Conservation (phyloP, 2,113 vertebrate species). For the Pelvicachromis taeniatus region DNA sequence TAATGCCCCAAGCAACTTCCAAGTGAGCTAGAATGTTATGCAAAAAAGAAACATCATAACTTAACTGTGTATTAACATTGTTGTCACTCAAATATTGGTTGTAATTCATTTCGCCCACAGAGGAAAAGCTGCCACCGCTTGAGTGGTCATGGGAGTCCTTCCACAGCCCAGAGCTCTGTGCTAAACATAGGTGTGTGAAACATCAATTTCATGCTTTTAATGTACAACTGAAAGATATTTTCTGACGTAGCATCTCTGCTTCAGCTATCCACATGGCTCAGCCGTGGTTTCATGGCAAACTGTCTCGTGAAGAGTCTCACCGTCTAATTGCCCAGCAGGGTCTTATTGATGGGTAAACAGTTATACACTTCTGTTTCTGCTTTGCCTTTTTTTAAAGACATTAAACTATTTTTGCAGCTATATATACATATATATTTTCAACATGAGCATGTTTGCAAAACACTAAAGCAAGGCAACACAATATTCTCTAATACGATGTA, state of each 20-base stretch:
- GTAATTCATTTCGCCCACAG: slow-evolving; percentile 66
- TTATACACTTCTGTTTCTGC: background rate
- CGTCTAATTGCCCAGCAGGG: slow-evolving; percentile 90
- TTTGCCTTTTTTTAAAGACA: background rate
- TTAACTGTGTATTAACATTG: background rate
- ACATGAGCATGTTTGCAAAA: background rate
- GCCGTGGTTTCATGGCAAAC: slow-evolving; percentile 94
- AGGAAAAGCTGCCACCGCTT: slow-evolving; percentile 90
- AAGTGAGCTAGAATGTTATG: background rate
- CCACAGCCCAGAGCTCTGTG: slow-evolving; percentile 75
- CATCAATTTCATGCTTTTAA: background rate
- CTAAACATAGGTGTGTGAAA: slow-evolving; percentile 79
- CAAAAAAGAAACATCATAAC: background rate
- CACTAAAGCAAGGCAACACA: background rate
- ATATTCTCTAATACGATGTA: background rate
- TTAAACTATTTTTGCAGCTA: background rate
- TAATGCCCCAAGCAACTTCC: background rate
- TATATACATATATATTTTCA: background rate
- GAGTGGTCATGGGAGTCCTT: slow-evolving; percentile 83
- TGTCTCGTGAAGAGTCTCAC: slow-evolving; percentile 92
- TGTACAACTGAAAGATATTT: background rate
- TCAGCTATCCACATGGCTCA: slow-evolving; percentile 88
- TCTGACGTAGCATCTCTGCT: background rate
- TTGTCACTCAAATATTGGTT: background rate
- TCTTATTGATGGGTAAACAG: slow-evolving; percentile 86